A percentile compares a stretch with the other conserved stretches of the same genome.
These are phyloP conservation scores for Melanaphis sacchari DNA, from an alignment of 1,140 invertebrate genomes.

Conservation along the genomic window DNA sequence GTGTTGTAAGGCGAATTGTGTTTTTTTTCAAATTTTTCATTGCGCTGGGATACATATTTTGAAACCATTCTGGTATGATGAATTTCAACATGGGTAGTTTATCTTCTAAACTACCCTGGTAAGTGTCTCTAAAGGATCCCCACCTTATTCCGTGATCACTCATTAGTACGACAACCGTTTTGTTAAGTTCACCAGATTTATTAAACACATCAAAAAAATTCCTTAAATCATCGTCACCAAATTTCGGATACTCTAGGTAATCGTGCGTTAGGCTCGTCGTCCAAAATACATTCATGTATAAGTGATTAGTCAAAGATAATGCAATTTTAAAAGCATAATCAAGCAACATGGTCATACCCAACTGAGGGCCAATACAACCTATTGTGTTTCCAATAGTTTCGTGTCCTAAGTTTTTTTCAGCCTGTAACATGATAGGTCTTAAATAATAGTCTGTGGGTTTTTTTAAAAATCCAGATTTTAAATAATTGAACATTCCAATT, in stretches of 20 bases:
- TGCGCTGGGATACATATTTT: conserved; percentile 65
- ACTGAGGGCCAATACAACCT: conserved; percentile 66
- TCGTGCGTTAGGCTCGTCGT: conserved; percentile 67
- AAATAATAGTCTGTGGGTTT: conserved; percentile 66
- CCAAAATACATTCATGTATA: conserved; percentile 67
- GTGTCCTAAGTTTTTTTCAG: conserved; percentile 66
- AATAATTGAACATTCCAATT: conserved; percentile 64
- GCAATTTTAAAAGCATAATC: conserved; percentile 61
- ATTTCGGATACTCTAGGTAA: conserved; percentile 64
- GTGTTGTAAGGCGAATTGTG: conserved; percentile 67
- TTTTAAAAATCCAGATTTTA: conserved; percentile 63
- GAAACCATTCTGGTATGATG: conserved; percentile 70
- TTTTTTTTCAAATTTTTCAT: conserved; percentile 68
- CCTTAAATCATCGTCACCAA: conserved; percentile 67
- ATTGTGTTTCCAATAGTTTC: conserved; percentile 66
- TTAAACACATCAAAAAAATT: conserved; percentile 63
- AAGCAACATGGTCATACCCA: conserved; percentile 61
- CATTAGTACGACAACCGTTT: conserved; percentile 66
- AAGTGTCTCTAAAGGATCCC: conserved; percentile 71
- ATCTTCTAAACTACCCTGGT: conserved; percentile 73
- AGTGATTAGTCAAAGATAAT: conserved; percentile 51
- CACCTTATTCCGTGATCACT: conserved; percentile 70
- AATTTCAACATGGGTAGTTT: conserved; percentile 73
- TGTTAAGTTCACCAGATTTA: conserved; percentile 64
- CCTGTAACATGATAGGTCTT: conserved; percentile 63